Base-by-base conservation (phyloP, 2,797 vertebrate genomes). In the Sylvia borin region DNA sequence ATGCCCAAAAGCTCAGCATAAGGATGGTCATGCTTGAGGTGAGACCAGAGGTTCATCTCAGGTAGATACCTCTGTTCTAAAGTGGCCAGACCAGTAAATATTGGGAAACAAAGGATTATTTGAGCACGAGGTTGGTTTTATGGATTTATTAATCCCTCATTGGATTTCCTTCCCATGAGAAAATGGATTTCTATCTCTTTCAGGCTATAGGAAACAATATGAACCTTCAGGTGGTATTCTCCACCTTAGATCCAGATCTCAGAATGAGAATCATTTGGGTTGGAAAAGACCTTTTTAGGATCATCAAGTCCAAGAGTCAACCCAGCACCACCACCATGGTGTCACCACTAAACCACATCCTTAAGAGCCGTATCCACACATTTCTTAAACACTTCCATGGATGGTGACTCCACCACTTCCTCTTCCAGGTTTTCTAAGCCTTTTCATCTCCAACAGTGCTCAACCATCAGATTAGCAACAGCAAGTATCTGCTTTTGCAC, bases 341-440 rank as follows among this genome's bases (percentile, higher is more conserved):
- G 64, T 18, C 64, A 85, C 34, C 25, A 54, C 17, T 48, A 70
- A 62, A 20, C 14, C 40, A 40, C 7, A 40, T 10, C 48, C 55
- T 18, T 31, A 34, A 62, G 25, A 62, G 34, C 11, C 48, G 40
- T 5, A 51, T 16, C 53, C 22, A 43, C 71, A 19, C 0, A 0
- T 8, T 36, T 58, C 38, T 51, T 75, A n/a, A 60, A 51, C 15
- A 51, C 18, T 45, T 43, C 32, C 61, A 51, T 2, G 12, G 14
- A 27, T 32, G 62, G 22, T 32, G 62, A 36, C 32, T 85, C 45
- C 12, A 43, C 22, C 45, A 75, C 22, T 75, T 32, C 21, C 16
- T 42, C 34, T 34, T 58, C 38, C 27, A 60, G 15, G 18, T 67
- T 45, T 85, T n/a, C 32, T 17, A 43, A 27, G 14, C 36, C 8